Conservation (phyloP, 2,888 invertebrate species). For the Archaeoteleia sp. region DNA sequence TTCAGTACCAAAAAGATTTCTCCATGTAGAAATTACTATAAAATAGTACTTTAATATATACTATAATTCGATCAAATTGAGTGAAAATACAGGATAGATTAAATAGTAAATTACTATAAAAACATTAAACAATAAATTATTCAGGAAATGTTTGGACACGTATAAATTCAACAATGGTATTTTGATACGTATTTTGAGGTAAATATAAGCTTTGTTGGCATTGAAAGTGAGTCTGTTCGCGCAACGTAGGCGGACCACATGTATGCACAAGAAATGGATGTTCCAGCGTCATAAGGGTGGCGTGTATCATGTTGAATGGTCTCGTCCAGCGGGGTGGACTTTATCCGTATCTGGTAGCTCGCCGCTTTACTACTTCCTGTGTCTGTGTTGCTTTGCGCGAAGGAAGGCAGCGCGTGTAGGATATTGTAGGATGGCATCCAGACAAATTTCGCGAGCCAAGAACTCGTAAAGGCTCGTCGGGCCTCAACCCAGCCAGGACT, state of each 20-base stretch:
- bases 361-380: conserved; percentile 50
- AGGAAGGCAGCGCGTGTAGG: conserved; percentile 14
- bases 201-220: conserved; percentile 15
- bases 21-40: too few species aligned
- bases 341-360: conserved; percentile 41
- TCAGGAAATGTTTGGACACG: background rate
- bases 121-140: background rate
- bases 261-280: conserved; percentile 35
- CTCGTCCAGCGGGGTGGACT: conserved; percentile 28
- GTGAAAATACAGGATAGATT: too few species aligned
- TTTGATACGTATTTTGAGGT: background rate
- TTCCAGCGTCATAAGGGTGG: conserved; percentile 34
- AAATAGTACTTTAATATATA: too few species aligned
- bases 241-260: background rate
- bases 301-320: conserved; percentile 37
- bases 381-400: conserved; percentile 22
- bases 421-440: conserved; percentile 60
- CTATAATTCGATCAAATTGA: too few species aligned
- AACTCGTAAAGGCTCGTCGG: conserved; percentile 67
- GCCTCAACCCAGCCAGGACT: conserved; percentile 40
- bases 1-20: too few species aligned
- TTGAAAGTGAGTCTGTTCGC: conserved; percentile 17
- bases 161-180: background rate
- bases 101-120: too few species aligned
- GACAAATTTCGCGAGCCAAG: conserved; percentile 71